These are phyloP conservation scores for Acridotheres tristis DNA, from an alignment of 2,797 vertebrate species.

Conservation along the genomic window DNA sequence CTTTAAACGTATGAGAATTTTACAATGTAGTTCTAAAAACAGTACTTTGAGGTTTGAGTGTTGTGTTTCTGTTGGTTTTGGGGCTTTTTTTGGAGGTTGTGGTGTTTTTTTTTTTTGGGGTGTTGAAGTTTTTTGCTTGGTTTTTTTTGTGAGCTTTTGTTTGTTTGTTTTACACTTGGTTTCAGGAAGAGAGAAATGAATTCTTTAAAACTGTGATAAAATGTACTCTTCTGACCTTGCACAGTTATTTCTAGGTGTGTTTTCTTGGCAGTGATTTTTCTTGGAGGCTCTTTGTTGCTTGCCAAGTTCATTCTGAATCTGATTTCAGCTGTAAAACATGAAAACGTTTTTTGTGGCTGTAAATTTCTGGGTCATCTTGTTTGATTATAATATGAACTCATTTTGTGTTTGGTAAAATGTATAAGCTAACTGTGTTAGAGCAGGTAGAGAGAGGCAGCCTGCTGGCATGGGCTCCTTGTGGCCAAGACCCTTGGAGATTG, in stretches of 20 bases:
- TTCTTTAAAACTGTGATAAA: not conserved
- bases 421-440: not conserved
- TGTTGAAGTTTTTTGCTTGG: not conserved
- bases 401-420: not conserved
- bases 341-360: not conserved
- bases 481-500: not conserved
- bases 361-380: not conserved
- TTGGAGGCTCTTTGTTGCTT: not conserved
- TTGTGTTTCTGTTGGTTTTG: not conserved
- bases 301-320: not conserved
- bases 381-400: not conserved
- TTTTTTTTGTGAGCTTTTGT: not conserved
- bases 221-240: not conserved
- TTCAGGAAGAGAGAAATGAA: no score
- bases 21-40: not conserved
- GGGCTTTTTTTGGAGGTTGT: not conserved
- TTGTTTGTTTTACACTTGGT: not conserved
- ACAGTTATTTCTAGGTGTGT: not conserved
- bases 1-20: not conserved
- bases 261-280: not conserved
- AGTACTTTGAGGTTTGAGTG: not conserved
- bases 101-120: not conserved
- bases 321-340: not conserved
- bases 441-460: not conserved
- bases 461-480: not conserved